phyloP scores from a whole-genome alignment of 2,797 vertebrate genomes.

The Acanthurus lineatus region DNA sequence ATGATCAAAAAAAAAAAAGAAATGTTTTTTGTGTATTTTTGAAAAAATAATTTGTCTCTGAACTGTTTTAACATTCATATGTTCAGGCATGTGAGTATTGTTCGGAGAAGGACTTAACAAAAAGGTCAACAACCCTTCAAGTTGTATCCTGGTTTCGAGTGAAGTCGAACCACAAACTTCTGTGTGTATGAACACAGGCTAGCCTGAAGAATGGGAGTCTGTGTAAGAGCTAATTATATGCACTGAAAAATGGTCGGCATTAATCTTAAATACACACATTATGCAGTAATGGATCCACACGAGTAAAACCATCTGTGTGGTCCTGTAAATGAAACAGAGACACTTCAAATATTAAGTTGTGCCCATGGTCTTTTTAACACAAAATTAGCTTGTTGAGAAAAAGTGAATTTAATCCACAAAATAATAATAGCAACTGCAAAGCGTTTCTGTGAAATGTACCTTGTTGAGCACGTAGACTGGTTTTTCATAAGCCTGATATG shows the following conservation, averaged over 20 bases:
- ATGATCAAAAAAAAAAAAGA: too few species aligned
- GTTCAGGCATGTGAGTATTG: too few species aligned
- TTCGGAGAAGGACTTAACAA: too few species aligned
- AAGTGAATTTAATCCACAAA: neutral
- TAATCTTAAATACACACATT: neutral
- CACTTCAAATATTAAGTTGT: slow-evolving; percentile 5
- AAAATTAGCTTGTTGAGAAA: slow-evolving; percentile 12
- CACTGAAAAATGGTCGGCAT: neutral
- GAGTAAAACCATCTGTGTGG: neutral
- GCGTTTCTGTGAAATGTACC: neutral
- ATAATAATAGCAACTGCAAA: slow-evolving; percentile 6
- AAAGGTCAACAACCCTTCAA: too few species aligned
- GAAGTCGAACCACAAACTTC: too few species aligned
- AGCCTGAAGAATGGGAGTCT: neutral
- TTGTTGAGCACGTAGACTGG: neutral
- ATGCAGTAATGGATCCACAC: slow-evolving; percentile 9
- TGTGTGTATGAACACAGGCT: neutral
- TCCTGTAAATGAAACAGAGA: neutral
- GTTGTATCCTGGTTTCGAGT: neutral
- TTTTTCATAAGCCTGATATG: neutral
- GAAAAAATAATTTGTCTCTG: too few species aligned
- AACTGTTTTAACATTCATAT: too few species aligned
- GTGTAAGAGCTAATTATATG: neutral
- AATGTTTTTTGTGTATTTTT: too few species aligned
- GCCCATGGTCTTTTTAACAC: neutral